Base-by-base conservation (phyloP, 2,113 vertebrate species). In the Alethe castanea region DNA sequence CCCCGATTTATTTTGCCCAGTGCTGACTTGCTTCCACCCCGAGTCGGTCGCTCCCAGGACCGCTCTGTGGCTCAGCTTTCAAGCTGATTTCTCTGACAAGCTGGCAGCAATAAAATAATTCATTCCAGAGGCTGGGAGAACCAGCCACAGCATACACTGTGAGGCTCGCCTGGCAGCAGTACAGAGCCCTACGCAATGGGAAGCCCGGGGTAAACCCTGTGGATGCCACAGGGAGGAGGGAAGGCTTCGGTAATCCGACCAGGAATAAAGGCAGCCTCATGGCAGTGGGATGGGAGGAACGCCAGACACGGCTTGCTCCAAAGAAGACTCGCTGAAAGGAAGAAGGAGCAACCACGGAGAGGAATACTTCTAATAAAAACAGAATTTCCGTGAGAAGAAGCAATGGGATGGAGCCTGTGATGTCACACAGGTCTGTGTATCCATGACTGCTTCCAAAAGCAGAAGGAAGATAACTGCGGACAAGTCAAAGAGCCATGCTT, bases 101-200 rank as follows among this genome's bases (percentile, higher is more conserved):
- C 93, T 95, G 93, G 94, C 90, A 91, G 93, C 91, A 92, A 89
- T 92, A 81, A 96, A 97, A 92, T 96, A 89, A 93, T 93, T 96
- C 95, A 94, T 95, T 96, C 93, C 96, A 96, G 94, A 94, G 92
- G 76, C 93, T 81, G 77, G 48, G 91, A 91, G 91, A 90, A 94
- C 78, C 94, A 95, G 91, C 91, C 90, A 9, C 87, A 96, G 93
- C 90, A 87, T 74, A 93, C 60, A 90, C 56, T 11, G 80, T 1
- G 7, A 81, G 74, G 73, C 88, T 80, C 17, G 4, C 50, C 86
- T 95, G 96, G 94, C 94, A 95, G 86, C 86, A 45, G 86, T 73
- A 95, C 93, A 95, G 89, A 71, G 92, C 15, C 90, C 86, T 65
- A 96, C 93, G 92, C 95, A 95, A 94, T 53, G 92, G 93, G 95